Conservation (phyloP, 1,140 invertebrate species). For the Brachystomella parvula region DNA sequence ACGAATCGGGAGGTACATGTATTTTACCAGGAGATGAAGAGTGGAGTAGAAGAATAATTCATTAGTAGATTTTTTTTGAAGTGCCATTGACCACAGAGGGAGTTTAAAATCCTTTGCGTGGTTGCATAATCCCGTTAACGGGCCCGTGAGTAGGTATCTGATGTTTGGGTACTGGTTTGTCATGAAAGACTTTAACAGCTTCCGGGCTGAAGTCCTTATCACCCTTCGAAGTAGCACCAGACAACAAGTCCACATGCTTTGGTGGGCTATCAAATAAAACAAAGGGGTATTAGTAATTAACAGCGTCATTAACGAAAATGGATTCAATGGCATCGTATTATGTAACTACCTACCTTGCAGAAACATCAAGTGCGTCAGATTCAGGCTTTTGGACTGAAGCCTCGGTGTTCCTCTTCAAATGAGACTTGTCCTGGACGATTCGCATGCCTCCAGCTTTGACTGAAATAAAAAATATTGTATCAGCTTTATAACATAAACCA, state of each 20-base stretch:
- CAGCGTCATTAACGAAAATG: too few relatives aligned
- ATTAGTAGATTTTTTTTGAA: too few relatives aligned
- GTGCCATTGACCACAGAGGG: too few relatives aligned
- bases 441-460: constrained; percentile 87
- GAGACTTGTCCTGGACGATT: constrained; percentile 75
- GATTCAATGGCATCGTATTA: constrained; percentile 1
- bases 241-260: constrained; percentile 56
- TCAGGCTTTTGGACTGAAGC: constrained; percentile 41
- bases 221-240: constrained; percentile 66
- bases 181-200: constrained; percentile 44
- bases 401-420: constrained; percentile 48
- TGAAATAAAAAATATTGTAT: constrained; percentile 46
- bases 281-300: background rate
- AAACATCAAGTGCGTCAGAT: constrained; percentile 44
- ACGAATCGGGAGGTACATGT: too few relatives aligned
- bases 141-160: too few relatives aligned
- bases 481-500: too few relatives aligned
- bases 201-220: constrained; percentile 53
- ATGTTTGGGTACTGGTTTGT: constrained; percentile 66
- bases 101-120: too few relatives aligned
- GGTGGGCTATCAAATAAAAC: constrained; percentile 51
- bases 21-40: too few relatives aligned
- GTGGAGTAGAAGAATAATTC: too few relatives aligned
- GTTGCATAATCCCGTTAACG: too few relatives aligned
- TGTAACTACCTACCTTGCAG: constrained; percentile 40